Evolutionary conservation across 2,797 vertebrate species (phyloP).

Genomic region (Falco biarmicus): DNA sequence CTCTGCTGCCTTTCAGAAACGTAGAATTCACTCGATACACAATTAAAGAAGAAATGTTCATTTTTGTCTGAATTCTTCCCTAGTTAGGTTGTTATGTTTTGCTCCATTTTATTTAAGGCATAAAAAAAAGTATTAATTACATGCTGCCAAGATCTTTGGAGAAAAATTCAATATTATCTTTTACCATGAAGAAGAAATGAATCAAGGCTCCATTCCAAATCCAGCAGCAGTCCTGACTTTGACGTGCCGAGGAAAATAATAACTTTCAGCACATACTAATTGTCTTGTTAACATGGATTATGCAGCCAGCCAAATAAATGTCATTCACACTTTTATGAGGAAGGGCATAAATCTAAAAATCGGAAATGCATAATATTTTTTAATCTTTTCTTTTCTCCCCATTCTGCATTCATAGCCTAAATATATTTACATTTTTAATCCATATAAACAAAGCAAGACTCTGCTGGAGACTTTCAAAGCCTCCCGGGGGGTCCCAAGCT

Average conservation of each 20-base stretch:
- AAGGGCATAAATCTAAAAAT: slow-evolving; percentile 66
- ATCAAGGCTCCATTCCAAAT: slow-evolving; percentile 64
- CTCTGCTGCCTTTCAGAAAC: neutral
- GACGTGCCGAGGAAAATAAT: slow-evolving; percentile 65
- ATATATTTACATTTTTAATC: slow-evolving; percentile 66
- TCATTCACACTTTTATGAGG: slow-evolving; percentile 59
- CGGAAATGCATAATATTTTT: slow-evolving; percentile 30
- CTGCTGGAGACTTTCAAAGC: slow-evolving; percentile 35
- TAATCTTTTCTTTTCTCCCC: slow-evolving; percentile 6
- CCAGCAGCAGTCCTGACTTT: slow-evolving; percentile 48
- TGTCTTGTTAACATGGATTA: slow-evolving; percentile 78
- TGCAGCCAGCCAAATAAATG: slow-evolving; percentile 74
- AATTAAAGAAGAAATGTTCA: neutral
- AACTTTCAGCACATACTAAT: slow-evolving; percentile 75
- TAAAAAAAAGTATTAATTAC: slow-evolving; percentile 63
- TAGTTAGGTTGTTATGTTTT: slow-evolving; percentile 18
- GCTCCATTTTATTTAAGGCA: slow-evolving; percentile 41
- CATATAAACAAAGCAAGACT: slow-evolving; percentile 29
- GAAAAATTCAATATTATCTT: slow-evolving; percentile 74
- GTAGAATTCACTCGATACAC: neutral
- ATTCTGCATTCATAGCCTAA: slow-evolving; percentile 27
- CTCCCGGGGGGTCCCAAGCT: slow-evolving; percentile 1
- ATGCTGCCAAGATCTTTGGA: slow-evolving; percentile 58
- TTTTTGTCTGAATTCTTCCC: neutral
- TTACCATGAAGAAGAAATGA: slow-evolving; percentile 20